Evolutionary conservation across 2,797 vertebrate genomes (phyloP).

Genomic region (Artibeus jamaicensis): DNA sequence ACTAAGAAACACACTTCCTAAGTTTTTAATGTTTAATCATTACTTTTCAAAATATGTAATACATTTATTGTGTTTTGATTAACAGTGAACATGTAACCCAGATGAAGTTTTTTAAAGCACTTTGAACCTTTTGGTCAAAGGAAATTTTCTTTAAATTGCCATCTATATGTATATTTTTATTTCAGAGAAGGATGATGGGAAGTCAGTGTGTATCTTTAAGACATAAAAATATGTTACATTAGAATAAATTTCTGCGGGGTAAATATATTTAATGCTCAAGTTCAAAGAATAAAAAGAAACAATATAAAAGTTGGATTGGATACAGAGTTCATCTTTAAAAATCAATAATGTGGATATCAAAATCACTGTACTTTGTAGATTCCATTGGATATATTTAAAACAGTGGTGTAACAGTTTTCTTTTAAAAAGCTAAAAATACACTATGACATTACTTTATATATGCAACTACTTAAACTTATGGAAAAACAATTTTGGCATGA

Average conservation of each 20-base stretch:
- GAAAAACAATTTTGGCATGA: neutral
- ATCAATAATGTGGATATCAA: neutral
- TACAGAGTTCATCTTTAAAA: neutral
- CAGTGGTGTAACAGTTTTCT: neutral
- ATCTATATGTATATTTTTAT: neutral
- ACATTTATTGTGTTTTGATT: neutral
- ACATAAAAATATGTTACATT: neutral
- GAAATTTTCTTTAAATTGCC: neutral
- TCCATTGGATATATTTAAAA: neutral
- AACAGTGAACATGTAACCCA: neutral
- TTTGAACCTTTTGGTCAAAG: neutral
- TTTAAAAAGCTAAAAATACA: neutral
- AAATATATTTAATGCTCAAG: neutral
- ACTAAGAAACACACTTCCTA: neutral
- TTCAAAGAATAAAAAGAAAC: neutral
- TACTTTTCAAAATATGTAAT: neutral
- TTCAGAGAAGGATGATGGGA: neutral
- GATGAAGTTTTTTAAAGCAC: neutral
- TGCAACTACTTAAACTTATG: neutral
- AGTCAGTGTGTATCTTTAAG: neutral
- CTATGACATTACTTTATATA: neutral
- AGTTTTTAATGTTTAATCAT: neutral
- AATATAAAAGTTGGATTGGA: neutral
- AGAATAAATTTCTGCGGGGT: neutral
- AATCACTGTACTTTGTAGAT: neutral